Evolutionary conservation across 1,140 invertebrate species (phyloP).

Genomic region (Mylabris phalerata): DNA sequence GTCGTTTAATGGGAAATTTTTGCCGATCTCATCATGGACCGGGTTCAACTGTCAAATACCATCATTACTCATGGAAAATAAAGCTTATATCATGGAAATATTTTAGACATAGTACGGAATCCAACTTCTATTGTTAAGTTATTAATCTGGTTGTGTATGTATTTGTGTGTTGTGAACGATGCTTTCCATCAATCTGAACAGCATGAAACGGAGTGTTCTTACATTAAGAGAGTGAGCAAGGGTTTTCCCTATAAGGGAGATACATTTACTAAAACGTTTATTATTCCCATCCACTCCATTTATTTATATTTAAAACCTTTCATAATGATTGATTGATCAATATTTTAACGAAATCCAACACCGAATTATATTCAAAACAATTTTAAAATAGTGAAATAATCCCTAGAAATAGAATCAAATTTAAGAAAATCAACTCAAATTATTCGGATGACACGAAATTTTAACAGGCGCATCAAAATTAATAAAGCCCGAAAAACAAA

Average conservation of each 20-base stretch:
- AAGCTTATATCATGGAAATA: constrained; percentile 27
- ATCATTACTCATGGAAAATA: constrained; percentile 33
- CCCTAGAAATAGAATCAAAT: too few relatives aligned
- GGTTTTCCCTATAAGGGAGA: constrained; percentile 13
- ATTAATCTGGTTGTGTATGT: constrained; percentile 27
- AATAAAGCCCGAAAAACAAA: neutral
- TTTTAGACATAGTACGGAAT: constrained; percentile 25
- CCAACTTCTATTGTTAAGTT: constrained; percentile 33
- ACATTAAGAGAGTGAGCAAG: constrained; percentile 20
- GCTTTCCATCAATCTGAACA: constrained; percentile 27
- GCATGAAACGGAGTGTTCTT: constrained; percentile 31
- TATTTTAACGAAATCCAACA: neutral
- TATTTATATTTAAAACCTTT: constrained; percentile 17
- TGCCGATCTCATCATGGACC: constrained; percentile 29
- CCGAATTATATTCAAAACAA: neutral
- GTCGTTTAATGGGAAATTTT: constrained; percentile 20
- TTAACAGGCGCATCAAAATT: too few relatives aligned
- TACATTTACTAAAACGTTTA: constrained; percentile 13
- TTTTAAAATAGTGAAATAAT: neutral
- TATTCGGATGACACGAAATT: too few relatives aligned
- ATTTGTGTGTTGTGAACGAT: constrained; percentile 14
- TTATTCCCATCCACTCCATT: constrained; percentile 14
- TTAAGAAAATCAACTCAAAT: neutral
- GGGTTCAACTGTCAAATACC: constrained; percentile 27
- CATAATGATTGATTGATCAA: constrained; percentile 8